Evolutionary conservation across 2,797 vertebrate genomes (phyloP).

Genomic region (Odontamblyopus lacepedii): DNA sequence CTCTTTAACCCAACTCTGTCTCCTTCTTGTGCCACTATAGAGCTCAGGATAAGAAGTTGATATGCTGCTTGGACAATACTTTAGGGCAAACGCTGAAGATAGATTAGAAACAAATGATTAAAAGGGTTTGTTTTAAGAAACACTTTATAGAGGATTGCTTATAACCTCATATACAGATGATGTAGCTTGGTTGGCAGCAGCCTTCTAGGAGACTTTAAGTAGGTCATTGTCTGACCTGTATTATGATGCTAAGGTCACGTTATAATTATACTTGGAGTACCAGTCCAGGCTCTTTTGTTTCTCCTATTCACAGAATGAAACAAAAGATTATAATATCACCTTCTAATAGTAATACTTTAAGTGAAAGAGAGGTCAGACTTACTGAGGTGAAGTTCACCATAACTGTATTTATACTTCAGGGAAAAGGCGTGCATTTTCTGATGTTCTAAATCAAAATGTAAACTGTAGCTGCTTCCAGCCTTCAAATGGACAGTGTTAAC

Average conservation of each 20-base stretch:
- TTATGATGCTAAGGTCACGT: slow-evolving; percentile 60
- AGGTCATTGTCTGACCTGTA: slow-evolving; percentile 75
- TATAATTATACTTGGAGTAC: slow-evolving; percentile 66
- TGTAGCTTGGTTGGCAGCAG: slow-evolving; percentile 53
- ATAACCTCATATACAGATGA: slow-evolving; percentile 34
- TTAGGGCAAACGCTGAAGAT: too few relatives aligned
- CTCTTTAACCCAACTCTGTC: slow-evolving; percentile 54
- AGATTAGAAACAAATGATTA: too few relatives aligned
- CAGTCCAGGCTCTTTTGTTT: slow-evolving; percentile 43
- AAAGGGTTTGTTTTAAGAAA: too few relatives aligned
- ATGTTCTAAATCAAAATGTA: slow-evolving; percentile 22
- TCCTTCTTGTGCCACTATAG: slow-evolving; percentile 5
- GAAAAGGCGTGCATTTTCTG: not conserved
- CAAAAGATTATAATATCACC: slow-evolving; percentile 13
- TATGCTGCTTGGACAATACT: too few relatives aligned
- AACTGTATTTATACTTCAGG: not conserved
- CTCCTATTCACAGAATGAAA: slow-evolving; percentile 21
- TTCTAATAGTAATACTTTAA: not conserved
- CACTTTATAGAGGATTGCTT: slow-evolving; percentile 11
- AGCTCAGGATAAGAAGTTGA: not conserved
- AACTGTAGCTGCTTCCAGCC: slow-evolving; percentile 32
- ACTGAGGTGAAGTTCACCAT: not conserved
- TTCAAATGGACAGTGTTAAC: slow-evolving; percentile 59
- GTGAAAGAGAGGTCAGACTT: not conserved
- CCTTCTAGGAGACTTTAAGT: slow-evolving; percentile 68